Base-by-base conservation (phyloP, 1,140 invertebrate genomes). In the Battus philenor region DNA sequence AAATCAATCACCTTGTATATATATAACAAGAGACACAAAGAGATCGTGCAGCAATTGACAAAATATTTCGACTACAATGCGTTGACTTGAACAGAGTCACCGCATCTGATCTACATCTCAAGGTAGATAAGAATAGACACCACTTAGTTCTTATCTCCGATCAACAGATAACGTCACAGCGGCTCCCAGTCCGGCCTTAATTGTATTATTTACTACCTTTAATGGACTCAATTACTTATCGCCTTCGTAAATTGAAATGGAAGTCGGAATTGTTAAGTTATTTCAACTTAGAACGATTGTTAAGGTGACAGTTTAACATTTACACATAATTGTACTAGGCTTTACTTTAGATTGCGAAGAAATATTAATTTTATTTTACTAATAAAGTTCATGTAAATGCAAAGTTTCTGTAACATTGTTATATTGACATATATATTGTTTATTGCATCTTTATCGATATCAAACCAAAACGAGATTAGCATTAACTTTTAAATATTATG, bases 51-150 rank as follows among this genome's bases (percentile, higher is more conserved):
- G n/a, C n/a, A n/a, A n/a, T n/a, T n/a, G n/a, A n/a, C 33, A 15
- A 36, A 20, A 36, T 16, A 12, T 36, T 36, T 36, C 33, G 31
- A 9, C 33, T 36, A 18, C 33, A 8, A 36, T 10, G 7, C 7
- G 9, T 17, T 20, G 8, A 10, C 20, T 22, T 20, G 16, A 18
- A 20, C 11, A 36, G 3, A 1, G 33, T 20, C 2, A 6, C 33
- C 33, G 16, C 17, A 36, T 36, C 33, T 36, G 20, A 36, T 36
- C 33, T 36, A n/a, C 33, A 36, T 36, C 33, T 36, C 9, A n/a
- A 8, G 16, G 6, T 20, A 20, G 18, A 20, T 11, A n/a, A 36
- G 16, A 36, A 36, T 36, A 10, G 5, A 5, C n/a, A 20, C 33
- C 33, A 36, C 33, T 36, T 36, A 36, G 5, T 6, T 20, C 17